Evolutionary conservation across 2,113 vertebrate species (phyloP).

Genomic region (Gymnocephalus cernua): DNA sequence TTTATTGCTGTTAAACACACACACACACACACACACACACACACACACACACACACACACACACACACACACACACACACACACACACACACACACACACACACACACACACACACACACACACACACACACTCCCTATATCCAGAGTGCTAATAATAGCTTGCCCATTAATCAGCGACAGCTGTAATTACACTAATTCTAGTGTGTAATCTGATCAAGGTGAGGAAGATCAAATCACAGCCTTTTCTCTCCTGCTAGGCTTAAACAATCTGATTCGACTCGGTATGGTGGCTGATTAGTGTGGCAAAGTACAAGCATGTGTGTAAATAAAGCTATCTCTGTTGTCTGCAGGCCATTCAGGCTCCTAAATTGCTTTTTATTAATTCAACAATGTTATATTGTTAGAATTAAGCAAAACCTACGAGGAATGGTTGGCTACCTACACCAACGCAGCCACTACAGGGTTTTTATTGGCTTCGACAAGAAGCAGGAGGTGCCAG

Average conservation of each 20-base stretch:
- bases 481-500: not conserved
- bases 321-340: constrained; percentile 21
- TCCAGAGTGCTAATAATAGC: constrained; percentile 71
- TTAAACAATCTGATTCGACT: constrained; percentile 59
- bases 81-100: too few species aligned
- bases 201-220: constrained; percentile 79
- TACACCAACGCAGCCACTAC: rapidly evolving
- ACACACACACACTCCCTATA: constrained; percentile 15
- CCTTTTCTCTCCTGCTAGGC: constrained; percentile 38
- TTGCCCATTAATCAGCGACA: constrained; percentile 77
- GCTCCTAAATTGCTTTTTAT: constrained; percentile 23
- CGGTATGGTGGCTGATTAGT: constrained; percentile 37
- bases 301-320: constrained; percentile 19
- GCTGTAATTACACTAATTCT: constrained; percentile 80
- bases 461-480: not conserved
- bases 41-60: not conserved
- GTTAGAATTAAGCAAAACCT: not conserved
- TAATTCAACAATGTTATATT: constrained; percentile 16
- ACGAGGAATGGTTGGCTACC: not conserved
- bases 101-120: not conserved
- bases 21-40: not conserved
- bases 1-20: not conserved
- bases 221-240: constrained; percentile 74
- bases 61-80: not conserved
- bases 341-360: constrained; percentile 8